phyloP scores from a whole-genome alignment of 2,113 vertebrate genomes.

The Hipposideros armiger region DNA sequence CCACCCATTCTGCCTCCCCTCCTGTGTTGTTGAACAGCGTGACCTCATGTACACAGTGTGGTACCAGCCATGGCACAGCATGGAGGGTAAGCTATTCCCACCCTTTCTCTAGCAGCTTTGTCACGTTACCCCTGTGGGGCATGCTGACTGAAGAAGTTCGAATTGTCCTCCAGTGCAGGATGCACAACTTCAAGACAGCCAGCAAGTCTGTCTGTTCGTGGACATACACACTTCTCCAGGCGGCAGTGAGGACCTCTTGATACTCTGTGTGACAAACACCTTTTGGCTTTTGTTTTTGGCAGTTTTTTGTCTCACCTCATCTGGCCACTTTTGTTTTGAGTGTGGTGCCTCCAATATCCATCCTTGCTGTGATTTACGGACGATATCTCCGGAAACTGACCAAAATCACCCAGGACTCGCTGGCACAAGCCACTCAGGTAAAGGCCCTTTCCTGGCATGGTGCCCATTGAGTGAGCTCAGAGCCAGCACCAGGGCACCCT shows the following conservation, averaged over 20 bases:
- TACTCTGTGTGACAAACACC: background rate
- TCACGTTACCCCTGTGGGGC: background rate
- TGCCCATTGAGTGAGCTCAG: background rate
- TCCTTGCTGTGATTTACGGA: constrained; percentile 93
- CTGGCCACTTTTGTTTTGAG: constrained; percentile 95
- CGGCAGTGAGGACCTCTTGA: background rate
- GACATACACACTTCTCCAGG: accelerated
- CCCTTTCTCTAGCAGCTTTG: background rate
- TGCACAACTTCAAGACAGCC: background rate
- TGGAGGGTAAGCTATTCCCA: accelerated
- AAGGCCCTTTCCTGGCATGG: background rate
- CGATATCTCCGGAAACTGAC: constrained; percentile 94
- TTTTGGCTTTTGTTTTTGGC: constrained; percentile 72
- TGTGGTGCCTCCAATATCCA: constrained; percentile 93
- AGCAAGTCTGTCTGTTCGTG: background rate
- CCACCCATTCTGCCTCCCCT: accelerated
- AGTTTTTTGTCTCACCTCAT: constrained; percentile 96
- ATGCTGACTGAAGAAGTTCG: background rate
- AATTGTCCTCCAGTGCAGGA: background rate
- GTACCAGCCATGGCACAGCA: accelerated
- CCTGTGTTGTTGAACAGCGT: accelerated
- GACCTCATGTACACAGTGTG: accelerated
- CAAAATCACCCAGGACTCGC: constrained; percentile 94
- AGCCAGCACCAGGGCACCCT: no score
- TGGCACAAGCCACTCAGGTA: constrained; percentile 97